Base-by-base conservation (phyloP, 2,797 vertebrate species). In the Pampus argenteus region DNA sequence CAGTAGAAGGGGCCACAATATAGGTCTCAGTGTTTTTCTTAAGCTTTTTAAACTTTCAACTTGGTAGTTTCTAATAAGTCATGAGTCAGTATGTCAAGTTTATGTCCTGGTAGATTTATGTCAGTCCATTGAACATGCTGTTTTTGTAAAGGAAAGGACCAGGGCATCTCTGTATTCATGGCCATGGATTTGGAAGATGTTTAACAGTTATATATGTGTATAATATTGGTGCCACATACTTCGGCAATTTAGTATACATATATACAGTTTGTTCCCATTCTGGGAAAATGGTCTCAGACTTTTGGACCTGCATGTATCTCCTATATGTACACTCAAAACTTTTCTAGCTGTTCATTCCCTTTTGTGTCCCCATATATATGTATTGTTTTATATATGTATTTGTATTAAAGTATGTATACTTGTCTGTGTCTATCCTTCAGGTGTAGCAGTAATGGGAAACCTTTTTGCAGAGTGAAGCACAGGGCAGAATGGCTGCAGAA, bases 391-490 rank as follows among this genome's bases (percentile, higher is more conserved):
- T 36, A 8, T 62, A 11, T 11, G 34, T 36, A 61, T 66, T 55
- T 60, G 7, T 64, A 47, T 68, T 51, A 71, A 42, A 68, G 71
- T 34, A 40, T 70, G 25, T 59, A 28, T 51, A n/a, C 20, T 44
- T 48, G 23, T 74, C 6, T 66, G n/a, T 75, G 59, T 78, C 31
- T 60, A 4, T 72, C 52, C 56, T 76, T 36, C 48, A 87, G 88
- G 76, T 88, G 69, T 81, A 84, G 70, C 61, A 78, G 45, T 73
- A 71, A 42, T 40, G n/a, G 76, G 49, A 17, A 47, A 75, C 5
- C 40, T 62, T 72, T 42, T 63, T 66, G 47, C 71, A 51, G 62
- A 22, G 36, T 8, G 66, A 55, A 18, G 59, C 36, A 15, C 11
- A 22, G 9, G 58, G 26, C 55, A 29, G 54, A 58, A 52, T 49